A percentile compares a stretch with the other conserved stretches of the same genome.
Conservation (phyloP, 2,888 invertebrate species). For the Lasioglossum leucozonium region DNA sequence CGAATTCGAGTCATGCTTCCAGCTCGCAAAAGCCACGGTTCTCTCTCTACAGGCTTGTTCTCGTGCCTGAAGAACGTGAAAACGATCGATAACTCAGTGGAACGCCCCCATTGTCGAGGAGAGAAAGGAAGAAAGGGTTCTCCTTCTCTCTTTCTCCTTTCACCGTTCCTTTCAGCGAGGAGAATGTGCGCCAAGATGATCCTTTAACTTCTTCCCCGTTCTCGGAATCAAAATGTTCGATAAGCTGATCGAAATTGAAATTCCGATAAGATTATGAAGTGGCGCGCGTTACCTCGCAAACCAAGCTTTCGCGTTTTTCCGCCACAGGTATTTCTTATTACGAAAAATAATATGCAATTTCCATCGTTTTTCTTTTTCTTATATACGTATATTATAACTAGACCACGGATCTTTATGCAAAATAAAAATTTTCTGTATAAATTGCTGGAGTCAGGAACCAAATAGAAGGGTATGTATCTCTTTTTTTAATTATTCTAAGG, state of each 20-base stretch:
- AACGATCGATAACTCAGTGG: constrained; percentile 79
- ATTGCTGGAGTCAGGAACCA: too few relatives aligned
- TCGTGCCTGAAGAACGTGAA: constrained; percentile 69
- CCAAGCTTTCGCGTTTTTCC: background rate
- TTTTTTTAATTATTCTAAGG: too few relatives aligned
- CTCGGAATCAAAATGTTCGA: constrained; percentile 42
- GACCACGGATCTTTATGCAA: too few relatives aligned
- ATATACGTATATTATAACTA: too few relatives aligned
- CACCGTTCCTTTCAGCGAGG: constrained; percentile 38
- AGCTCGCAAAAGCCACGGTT: constrained; percentile 42
- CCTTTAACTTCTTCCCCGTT: constrained; percentile 61
- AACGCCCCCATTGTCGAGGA: constrained; percentile 76
- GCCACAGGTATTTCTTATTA: background rate
- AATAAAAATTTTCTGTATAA: too few relatives aligned
- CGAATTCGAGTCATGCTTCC: constrained; percentile 70
- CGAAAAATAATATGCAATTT: background rate
- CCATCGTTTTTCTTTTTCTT: too few relatives aligned
- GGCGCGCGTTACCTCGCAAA: background rate
- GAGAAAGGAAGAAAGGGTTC: constrained; percentile 61
- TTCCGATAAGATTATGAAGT: constrained; percentile 44
- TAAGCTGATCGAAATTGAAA: constrained; percentile 25
- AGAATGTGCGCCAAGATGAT: constrained; percentile 55
- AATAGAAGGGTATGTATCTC: too few relatives aligned
- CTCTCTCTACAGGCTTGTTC: constrained; percentile 47
- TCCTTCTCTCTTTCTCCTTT: constrained; percentile 40